These are phyloP conservation scores for Centropus bengalensis DNA, from an alignment of 2,113 vertebrate genomes.

Conservation along the genomic window DNA sequence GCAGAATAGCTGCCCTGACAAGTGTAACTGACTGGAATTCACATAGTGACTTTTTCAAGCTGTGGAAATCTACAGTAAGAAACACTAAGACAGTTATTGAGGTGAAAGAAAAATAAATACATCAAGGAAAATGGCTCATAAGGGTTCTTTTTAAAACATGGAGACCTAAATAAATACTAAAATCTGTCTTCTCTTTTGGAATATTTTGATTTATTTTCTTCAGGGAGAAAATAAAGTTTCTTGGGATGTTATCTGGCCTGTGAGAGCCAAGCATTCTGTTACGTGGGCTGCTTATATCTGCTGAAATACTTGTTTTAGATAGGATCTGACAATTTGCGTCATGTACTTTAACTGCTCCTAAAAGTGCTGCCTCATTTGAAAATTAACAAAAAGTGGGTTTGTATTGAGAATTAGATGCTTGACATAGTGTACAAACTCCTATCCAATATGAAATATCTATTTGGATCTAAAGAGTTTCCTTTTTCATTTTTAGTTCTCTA, in stretches of 20 bases:
- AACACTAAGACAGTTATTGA: background rate
- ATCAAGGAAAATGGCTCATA: background rate
- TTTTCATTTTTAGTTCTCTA: background rate
- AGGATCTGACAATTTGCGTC: background rate
- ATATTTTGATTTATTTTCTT: background rate
- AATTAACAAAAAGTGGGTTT: background rate
- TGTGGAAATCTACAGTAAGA: background rate
- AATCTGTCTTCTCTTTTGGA: background rate
- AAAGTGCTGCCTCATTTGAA: background rate
- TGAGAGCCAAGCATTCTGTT: constrained; percentile 2
- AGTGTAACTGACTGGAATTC: background rate
- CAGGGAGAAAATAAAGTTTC: background rate
- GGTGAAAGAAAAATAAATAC: background rate
- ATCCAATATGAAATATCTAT: background rate
- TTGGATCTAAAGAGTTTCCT: background rate
- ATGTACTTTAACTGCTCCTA: background rate
- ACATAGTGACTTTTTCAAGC: background rate
- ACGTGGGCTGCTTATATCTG: background rate
- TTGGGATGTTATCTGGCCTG: background rate
- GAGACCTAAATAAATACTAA: background rate
- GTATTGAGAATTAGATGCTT: background rate
- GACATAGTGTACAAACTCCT: background rate
- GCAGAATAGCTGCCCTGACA: background rate
- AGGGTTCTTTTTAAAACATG: background rate
- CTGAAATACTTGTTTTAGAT: background rate